These are phyloP conservation scores for Arctocebus calabarensis DNA, from an alignment of 2,797 vertebrate species.

Conservation along the genomic window DNA sequence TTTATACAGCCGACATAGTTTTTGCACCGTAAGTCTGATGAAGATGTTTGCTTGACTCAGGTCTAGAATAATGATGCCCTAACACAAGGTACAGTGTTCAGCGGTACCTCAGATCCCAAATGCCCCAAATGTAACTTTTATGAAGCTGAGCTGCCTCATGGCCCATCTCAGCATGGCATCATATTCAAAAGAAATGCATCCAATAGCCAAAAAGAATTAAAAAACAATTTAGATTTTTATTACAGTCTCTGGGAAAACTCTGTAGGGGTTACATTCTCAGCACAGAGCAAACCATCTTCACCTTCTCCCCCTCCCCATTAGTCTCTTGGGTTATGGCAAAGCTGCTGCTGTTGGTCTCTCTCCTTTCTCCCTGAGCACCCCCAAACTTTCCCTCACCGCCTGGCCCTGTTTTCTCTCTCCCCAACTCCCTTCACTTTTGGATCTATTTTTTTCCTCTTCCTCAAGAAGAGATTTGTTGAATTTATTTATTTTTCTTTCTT, in stretches of 20 bases:
- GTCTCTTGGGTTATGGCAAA: neutral
- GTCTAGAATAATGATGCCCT: neutral
- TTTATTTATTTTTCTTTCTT: no score
- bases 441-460: neutral
- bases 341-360: neutral
- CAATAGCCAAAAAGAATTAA: conserved; percentile 46
- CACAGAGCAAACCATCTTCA: conserved; percentile 1
- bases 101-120: neutral
- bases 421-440: neutral
- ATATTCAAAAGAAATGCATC: conserved; percentile 41
- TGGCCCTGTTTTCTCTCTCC: neutral
- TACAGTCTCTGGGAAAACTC: neutral
- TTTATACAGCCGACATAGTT: neutral
- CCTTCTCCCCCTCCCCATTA: neutral
- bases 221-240: conserved; percentile 56
- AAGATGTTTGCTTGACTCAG: neutral
- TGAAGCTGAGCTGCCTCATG: neutral
- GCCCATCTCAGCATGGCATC: neutral
- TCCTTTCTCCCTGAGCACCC: neutral
- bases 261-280: neutral
- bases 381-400: neutral
- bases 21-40: conserved; percentile 20
- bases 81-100: neutral
- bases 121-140: conserved; percentile 21
- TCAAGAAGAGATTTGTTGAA: neutral